A percentile compares a stretch with the other conserved stretches of the same genome.
Conservation (phyloP, 2,113 vertebrate genomes). For the Protobothrops mucrosquamatus region DNA sequence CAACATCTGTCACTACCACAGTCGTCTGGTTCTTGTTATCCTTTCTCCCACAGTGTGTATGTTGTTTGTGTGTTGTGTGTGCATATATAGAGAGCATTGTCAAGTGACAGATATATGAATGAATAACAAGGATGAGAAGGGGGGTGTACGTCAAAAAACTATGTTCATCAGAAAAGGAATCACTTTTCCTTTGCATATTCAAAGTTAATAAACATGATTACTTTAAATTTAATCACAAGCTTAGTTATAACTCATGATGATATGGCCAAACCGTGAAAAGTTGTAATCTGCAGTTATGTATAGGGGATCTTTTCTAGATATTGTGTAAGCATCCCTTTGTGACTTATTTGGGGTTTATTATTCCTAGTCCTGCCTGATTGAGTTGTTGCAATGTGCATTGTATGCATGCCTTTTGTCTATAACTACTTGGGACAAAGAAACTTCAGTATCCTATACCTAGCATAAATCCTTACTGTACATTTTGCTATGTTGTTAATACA, state of each 20-base stretch:
- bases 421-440: background rate
- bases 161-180: background rate
- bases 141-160: no score
- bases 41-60: no score
- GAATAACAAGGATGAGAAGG: no score
- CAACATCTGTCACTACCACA: background rate
- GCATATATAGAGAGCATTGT: no score
- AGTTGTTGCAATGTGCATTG: background rate
- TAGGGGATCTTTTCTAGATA: background rate
- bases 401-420: background rate
- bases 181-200: background rate
- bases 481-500: background rate
- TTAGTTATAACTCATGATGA: background rate
- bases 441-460: background rate
- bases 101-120: no score
- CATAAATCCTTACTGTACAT: background rate
- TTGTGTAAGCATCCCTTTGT: background rate
- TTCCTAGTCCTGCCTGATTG: background rate
- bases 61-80: no score
- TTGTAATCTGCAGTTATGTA: background rate
- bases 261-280: background rate
- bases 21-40: background rate
- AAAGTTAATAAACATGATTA: background rate
- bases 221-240: background rate
- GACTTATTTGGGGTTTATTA: background rate